phyloP scores from a whole-genome alignment of 2,113 vertebrate species.

The Chionis minor region DNA sequence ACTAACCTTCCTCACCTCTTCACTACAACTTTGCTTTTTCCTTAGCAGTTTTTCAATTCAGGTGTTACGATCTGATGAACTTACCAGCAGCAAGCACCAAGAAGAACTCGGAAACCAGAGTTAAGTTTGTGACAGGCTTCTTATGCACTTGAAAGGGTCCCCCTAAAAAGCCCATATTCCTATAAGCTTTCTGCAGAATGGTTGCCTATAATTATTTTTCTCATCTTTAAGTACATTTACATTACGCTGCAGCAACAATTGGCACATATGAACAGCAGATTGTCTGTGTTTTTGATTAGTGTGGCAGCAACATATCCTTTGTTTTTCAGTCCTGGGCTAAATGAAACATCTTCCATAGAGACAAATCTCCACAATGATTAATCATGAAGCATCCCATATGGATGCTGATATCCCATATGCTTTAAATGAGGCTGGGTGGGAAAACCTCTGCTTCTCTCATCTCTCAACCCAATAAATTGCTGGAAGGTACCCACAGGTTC shows the following conservation, averaged over 20 bases:
- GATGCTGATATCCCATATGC: constrained; percentile 46
- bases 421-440: constrained; percentile 53
- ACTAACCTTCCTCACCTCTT: not conserved
- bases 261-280: constrained; percentile 69
- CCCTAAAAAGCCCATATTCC: not conserved
- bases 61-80: not conserved
- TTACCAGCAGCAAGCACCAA: not conserved
- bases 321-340: constrained; percentile 48
- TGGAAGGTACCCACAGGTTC: constrained; percentile 20
- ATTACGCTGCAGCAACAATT: constrained; percentile 32
- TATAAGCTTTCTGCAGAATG: not conserved
- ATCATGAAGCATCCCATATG: constrained; percentile 60
- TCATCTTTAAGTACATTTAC: constrained; percentile 27
- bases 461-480: constrained; percentile 10
- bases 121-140: not conserved
- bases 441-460: not conserved
- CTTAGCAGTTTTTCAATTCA: not conserved
- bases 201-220: constrained; percentile 31
- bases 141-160: not conserved
- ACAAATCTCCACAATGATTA: constrained; percentile 43
- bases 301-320: constrained; percentile 59
- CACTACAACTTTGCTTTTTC: not conserved
- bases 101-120: not conserved
- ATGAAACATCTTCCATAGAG: constrained; percentile 51
- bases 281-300: constrained; percentile 66